These are phyloP conservation scores for Calidris pygmaea DNA, from an alignment of 2,113 vertebrate genomes.

Conservation along the genomic window DNA sequence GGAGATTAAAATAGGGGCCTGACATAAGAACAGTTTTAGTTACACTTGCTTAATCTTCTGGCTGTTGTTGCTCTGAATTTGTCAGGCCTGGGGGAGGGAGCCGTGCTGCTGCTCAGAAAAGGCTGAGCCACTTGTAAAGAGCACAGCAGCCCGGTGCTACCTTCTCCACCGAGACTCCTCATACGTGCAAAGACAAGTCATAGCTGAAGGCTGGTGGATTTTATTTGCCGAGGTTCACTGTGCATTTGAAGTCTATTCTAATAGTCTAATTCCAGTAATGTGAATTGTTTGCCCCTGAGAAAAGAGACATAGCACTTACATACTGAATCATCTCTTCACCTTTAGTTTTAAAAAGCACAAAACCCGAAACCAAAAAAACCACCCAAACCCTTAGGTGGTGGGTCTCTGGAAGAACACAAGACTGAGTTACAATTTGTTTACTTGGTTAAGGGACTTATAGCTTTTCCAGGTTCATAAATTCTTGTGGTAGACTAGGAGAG, in stretches of 20 bases:
- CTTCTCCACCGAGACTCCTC: not conserved
- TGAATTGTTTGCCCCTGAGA: constrained; percentile 25
- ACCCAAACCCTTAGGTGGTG: constrained; percentile 55
- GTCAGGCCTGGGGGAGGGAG: not conserved
- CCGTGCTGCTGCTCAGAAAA: rapidly evolving
- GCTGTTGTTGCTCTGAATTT: constrained; percentile 5
- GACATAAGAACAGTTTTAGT: constrained; percentile 43
- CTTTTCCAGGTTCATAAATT: constrained; percentile 78
- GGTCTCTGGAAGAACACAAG: constrained; percentile 52
- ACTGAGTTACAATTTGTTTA: constrained; percentile 79
- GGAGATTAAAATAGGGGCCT: constrained; percentile 30
- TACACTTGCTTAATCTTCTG: constrained; percentile 40
- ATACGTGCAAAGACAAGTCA: not conserved
- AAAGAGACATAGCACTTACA: not conserved
- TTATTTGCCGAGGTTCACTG: constrained; percentile 12
- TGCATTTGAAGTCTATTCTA: constrained; percentile 23
- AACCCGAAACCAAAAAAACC: not conserved
- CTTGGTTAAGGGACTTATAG: constrained; percentile 76
- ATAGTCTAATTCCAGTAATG: constrained; percentile 8
- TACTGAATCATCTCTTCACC: constrained; percentile 65
- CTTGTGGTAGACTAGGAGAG: constrained; percentile 43
- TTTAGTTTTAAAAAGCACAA: constrained; percentile 13
- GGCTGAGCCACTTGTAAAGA: not conserved
- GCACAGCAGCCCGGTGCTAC: not conserved
- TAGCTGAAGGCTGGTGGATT: not conserved